Evolutionary conservation across 2,888 invertebrate species (phyloP).

Genomic region (Nephrotoma guestfalica): DNA sequence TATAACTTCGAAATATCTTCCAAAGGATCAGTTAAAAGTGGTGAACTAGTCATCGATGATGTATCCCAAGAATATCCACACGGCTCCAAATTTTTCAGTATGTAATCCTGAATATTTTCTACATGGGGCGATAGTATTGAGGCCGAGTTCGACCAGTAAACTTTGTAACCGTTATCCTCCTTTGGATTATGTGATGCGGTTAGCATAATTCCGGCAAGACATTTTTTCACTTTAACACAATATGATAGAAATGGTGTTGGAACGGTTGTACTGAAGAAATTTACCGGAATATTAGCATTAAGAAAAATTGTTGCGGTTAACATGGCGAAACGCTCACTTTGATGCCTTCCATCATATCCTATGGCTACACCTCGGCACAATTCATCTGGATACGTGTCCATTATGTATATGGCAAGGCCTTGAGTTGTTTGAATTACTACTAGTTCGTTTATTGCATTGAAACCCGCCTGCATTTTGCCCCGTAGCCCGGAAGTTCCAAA

Average conservation of each 20-base stretch:
- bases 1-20: conserved; percentile 53
- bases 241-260: conserved; percentile 94
- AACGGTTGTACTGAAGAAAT: conserved; percentile 61
- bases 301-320: conserved; percentile 75
- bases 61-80: conserved; percentile 65
- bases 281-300: conserved; percentile 58
- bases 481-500: conserved; percentile 93
- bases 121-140: conserved; percentile 93
- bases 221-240: conserved; percentile 54
- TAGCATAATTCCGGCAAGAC: conserved; percentile 80
- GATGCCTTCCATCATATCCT: conserved; percentile 86
- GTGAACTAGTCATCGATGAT: conserved; percentile 36
- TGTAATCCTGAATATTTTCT: conserved; percentile 63
- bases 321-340: conserved; percentile 83
- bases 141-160: conserved; percentile 89
- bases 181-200: conserved; percentile 95
- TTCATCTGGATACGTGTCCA: conserved; percentile 37
- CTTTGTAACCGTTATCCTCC: conserved; percentile 94
- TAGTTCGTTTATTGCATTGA: conserved; percentile 88
- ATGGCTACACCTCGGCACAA: conserved; percentile 64
- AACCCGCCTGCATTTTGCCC: conserved; percentile 89
- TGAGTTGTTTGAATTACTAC: conserved; percentile 91
- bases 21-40: conserved; percentile 52
- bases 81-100: conserved; percentile 64
- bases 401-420: conserved; percentile 67